Evolutionary conservation across 2,113 vertebrate species (phyloP).

Genomic region (Forbesichthys agassizii): DNA sequence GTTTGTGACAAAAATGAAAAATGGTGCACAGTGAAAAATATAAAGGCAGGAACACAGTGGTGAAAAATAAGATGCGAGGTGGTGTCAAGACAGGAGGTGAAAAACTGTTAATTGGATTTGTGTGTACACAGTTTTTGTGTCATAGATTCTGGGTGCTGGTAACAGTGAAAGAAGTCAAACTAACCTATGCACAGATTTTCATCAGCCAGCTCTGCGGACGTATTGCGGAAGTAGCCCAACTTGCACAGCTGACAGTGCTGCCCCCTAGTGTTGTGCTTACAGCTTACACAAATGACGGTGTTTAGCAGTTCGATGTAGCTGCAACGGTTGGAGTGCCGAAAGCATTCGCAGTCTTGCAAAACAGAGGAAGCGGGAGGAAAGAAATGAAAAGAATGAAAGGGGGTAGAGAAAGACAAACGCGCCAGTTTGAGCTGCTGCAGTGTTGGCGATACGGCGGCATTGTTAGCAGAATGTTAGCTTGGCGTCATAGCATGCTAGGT

Average conservation of each 20-base stretch:
- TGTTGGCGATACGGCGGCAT: slow-evolving; percentile 56
- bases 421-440: slow-evolving; percentile 44
- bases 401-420: slow-evolving; percentile 56
- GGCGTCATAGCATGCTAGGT: slow-evolving; percentile 82
- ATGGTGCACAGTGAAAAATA: slow-evolving; percentile 29
- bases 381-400: slow-evolving; percentile 40
- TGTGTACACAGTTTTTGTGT: not conserved
- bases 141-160: slow-evolving; percentile 29
- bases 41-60: slow-evolving; percentile 18
- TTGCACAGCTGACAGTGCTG: slow-evolving; percentile 99
- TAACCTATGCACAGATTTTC: slow-evolving; percentile 99
- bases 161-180: slow-evolving; percentile 71
- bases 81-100: slow-evolving; percentile 25
- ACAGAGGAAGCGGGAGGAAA: slow-evolving; percentile 59
- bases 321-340: slow-evolving; percentile 99
- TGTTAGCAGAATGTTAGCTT: slow-evolving; percentile 67
- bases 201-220: slow-evolving; percentile 96
- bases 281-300: slow-evolving; percentile 99
- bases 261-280: slow-evolving; percentile 99
- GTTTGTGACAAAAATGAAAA: slow-evolving; percentile 16
- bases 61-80: slow-evolving; percentile 21
- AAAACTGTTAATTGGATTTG: slow-evolving; percentile 13
- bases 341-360: slow-evolving; percentile 99
- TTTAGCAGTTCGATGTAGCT: slow-evolving; percentile 99
- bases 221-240: slow-evolving; percentile 99